phyloP scores from a whole-genome alignment of 2,797 vertebrate genomes.

The Gobionotothen gibberifrons region DNA sequence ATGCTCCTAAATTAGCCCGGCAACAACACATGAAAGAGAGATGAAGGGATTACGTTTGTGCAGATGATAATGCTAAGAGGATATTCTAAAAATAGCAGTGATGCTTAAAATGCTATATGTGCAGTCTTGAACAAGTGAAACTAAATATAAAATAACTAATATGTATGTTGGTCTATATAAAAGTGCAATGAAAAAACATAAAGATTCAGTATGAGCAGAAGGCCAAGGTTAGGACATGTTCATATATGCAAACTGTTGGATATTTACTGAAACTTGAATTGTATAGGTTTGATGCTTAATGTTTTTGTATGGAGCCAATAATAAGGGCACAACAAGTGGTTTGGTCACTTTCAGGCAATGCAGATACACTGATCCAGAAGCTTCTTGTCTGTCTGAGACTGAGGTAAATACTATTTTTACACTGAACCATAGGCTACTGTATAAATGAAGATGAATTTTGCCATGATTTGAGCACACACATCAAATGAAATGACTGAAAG shows the following conservation, averaged over 20 bases:
- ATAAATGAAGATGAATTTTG: too few species aligned
- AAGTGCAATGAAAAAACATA: too few species aligned
- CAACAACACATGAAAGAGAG: slow-evolving; percentile 7
- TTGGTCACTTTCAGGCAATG: neutral
- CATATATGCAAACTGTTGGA: too few species aligned
- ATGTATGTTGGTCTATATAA: too few species aligned
- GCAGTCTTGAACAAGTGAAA: neutral
- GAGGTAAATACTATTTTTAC: neutral
- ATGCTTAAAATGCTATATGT: neutral
- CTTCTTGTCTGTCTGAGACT: neutral
- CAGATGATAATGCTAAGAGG: neutral
- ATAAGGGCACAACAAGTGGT: neutral
- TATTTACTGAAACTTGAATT: too few species aligned
- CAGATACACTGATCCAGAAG: neutral
- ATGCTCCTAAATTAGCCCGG: too few species aligned
- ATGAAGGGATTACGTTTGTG: neutral
- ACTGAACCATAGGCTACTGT: neutral
- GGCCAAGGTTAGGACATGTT: too few species aligned
- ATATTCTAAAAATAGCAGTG: neutral
- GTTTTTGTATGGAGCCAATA: too few species aligned
- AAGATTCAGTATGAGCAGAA: neutral
- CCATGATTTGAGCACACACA: neutral
- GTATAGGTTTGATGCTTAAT: too few species aligned
- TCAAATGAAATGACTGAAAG: neutral
- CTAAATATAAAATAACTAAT: neutral